phyloP scores from a whole-genome alignment of 2,888 invertebrate species.

The Patella pellucida region DNA sequence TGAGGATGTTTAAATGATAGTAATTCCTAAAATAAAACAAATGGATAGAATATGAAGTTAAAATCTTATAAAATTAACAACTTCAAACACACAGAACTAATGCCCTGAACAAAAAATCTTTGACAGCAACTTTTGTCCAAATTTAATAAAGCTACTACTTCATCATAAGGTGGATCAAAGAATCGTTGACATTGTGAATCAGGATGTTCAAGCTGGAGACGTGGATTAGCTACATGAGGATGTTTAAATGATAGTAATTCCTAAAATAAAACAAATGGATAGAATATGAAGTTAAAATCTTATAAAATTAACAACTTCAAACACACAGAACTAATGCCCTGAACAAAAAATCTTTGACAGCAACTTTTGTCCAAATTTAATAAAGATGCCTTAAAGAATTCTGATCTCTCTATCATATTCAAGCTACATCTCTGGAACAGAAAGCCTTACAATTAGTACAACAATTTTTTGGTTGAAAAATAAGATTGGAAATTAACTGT shows the following conservation, averaged over 20 bases:
- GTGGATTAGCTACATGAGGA: constrained; percentile 81
- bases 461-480: too few species aligned
- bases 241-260: constrained; percentile 73
- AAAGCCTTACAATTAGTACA: too few species aligned
- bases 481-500: too few species aligned
- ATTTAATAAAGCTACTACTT: constrained; percentile 80
- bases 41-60: background rate
- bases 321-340: background rate
- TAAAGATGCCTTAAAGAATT: too few species aligned
- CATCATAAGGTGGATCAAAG: constrained; percentile 82
- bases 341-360: too few species aligned
- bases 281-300: background rate
- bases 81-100: background rate
- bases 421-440: too few species aligned
- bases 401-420: too few species aligned
- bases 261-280: constrained; percentile 44
- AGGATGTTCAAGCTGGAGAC: constrained; percentile 79
- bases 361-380: too few species aligned
- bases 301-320: too few species aligned
- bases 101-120: too few species aligned
- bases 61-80: background rate
- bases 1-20: constrained; percentile 77
- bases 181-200: constrained; percentile 80
- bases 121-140: too few species aligned
- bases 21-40: constrained; percentile 57